Conservation (phyloP, 2,113 vertebrate species). For the Chionis minor region DNA sequence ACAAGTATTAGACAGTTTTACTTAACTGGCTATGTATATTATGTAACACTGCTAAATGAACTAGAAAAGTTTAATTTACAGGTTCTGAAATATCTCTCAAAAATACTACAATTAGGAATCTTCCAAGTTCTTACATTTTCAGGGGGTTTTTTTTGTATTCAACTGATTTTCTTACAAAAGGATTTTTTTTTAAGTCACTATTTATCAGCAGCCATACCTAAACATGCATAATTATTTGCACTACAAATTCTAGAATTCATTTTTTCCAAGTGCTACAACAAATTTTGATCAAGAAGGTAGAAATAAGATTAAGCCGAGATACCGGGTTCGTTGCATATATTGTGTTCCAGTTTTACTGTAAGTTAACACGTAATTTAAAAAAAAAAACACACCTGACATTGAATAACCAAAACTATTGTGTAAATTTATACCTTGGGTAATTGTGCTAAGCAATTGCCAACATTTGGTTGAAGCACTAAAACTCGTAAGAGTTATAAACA, state of each 20-base stretch:
- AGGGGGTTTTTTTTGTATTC: not conserved
- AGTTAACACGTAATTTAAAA: not conserved
- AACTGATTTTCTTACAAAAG: not conserved
- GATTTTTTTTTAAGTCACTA: not conserved
- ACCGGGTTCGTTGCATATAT: constrained; percentile 22
- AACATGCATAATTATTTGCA: not conserved
- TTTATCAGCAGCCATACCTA: constrained; percentile 23
- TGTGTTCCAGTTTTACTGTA: constrained; percentile 26
- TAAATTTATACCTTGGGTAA: not conserved
- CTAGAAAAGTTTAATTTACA: constrained; percentile 37
- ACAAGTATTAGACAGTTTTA: constrained; percentile 22
- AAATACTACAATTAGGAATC: not conserved
- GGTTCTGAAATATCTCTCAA: not conserved
- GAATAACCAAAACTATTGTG: not conserved
- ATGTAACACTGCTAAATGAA: constrained; percentile 10
- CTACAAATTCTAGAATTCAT: not conserved
- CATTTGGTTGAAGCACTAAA: not conserved
- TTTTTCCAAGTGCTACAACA: not conserved
- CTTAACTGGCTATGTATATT: not conserved
- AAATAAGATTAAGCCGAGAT: not conserved
- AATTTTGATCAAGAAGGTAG: not conserved
- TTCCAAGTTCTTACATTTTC: not conserved
- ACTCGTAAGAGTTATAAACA: not conserved
- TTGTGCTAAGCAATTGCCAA: not conserved
- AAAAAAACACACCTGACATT: not conserved